Evolutionary conservation across 2,797 vertebrate species (phyloP).

Genomic region (Cossypha polioptera): DNA sequence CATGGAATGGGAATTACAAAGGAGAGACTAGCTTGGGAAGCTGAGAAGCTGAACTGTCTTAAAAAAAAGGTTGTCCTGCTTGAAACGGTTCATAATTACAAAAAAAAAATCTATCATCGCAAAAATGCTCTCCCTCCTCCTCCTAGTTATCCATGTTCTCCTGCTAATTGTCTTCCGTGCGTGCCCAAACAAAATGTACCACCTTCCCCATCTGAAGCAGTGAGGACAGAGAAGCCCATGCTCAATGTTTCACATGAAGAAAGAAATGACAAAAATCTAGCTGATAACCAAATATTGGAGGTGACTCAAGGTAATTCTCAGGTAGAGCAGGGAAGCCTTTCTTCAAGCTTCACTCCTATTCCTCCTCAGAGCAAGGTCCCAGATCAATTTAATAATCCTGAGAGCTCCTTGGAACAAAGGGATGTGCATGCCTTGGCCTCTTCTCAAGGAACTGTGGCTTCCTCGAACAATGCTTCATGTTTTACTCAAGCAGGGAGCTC

Average conservation of each 20-base stretch:
- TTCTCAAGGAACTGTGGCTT: background rate
- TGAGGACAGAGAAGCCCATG: background rate
- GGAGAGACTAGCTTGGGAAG: constrained; percentile 60
- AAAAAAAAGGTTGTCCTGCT: constrained; percentile 59
- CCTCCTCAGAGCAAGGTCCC: background rate
- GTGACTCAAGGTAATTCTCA: background rate
- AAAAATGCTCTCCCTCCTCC: background rate
- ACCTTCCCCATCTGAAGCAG: background rate
- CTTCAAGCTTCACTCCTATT: background rate
- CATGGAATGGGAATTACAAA: background rate
- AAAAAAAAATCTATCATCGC: constrained; percentile 18
- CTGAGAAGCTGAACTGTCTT: constrained; percentile 46
- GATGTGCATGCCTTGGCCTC: background rate
- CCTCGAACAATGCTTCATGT: background rate
- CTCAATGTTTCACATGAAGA: background rate
- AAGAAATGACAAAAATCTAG: background rate
- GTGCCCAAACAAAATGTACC: background rate
- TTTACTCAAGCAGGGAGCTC: background rate
- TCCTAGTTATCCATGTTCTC: background rate
- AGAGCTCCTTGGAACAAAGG: background rate
- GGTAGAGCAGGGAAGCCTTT: constrained; percentile 7
- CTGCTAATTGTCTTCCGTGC: background rate
- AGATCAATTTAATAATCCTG: background rate
- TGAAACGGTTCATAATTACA: constrained; percentile 61
- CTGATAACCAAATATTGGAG: background rate